Evolutionary conservation across 2,113 vertebrate species (phyloP), one percentile per base, ranked within the genome.

Genomic region (Tyrannus savana): DNA sequence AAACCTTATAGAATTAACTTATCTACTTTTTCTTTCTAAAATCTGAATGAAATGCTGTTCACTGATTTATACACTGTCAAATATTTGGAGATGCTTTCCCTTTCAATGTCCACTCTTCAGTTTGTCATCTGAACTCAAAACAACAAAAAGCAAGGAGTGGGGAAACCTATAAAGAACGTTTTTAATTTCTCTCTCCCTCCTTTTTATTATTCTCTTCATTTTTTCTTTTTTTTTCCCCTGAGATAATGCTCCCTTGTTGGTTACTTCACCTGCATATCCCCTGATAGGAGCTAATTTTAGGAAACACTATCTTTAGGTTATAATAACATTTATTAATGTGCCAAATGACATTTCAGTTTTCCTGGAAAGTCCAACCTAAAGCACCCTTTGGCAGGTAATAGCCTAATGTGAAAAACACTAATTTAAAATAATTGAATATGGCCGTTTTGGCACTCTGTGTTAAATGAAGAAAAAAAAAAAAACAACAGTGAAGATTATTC

Each of bases 371-470:
- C 82, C 53, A 80, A 35, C 31, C 23, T 58, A 71, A 49, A 95
- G 25, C 27, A 74, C n/a, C 64, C 24, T 76, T 89, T 96, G 80
- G 71, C 75, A 84, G 31, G 53, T 37, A 76, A 31, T 3, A 71
- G 79, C 50, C 49, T 96, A 93, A 96, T 76, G 22, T 71, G 71
- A 90, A 95, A 95, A 95, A 3, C 75, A 85, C 60, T 30, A 42
- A 62, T 68, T 89, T 82, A 95, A 78, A 62, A 74, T 2, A 50
- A 69, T 59, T 92, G 91, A 95, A 75, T 56, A 83, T 1, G 11
- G 44, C 35, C 62, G 66, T 49, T 86, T 92, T 10, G 35, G 53
- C 79, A 89, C 15, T 11, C 16, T 31, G 5, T 15, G 27, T 63
- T 67, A 80, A 75, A 75, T 6, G 22, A 91, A 92, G 31, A 24